phyloP scores from a whole-genome alignment of 2,888 invertebrate genomes.

The Tachina fera region DNA sequence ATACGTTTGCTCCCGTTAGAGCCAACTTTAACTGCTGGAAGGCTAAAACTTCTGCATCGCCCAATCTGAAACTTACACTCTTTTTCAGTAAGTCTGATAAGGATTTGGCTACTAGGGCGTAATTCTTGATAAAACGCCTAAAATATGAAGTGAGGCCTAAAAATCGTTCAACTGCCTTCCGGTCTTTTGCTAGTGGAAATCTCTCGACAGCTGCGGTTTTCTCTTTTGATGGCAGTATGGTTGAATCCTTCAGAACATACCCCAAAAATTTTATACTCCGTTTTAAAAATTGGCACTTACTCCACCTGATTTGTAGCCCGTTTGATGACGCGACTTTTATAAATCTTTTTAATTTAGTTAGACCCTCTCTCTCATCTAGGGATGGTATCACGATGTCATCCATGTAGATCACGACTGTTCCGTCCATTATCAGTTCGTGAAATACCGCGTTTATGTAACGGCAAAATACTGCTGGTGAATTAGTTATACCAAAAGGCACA shows the following conservation, averaged over 20 bases:
- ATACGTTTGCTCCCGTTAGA: too few species aligned
- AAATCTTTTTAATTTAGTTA: background rate
- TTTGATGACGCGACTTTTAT: slow-evolving; percentile 3
- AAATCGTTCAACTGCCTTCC: background rate
- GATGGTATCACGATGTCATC: background rate
- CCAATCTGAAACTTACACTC: background rate
- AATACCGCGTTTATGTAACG: background rate
- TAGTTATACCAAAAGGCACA: background rate
- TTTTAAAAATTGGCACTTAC: background rate
- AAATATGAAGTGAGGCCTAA: background rate
- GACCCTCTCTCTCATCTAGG: background rate
- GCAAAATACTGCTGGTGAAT: slow-evolving; percentile 6
- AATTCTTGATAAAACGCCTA: background rate
- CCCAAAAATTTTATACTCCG: background rate
- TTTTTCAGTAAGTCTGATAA: background rate
- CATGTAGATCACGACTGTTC: background rate
- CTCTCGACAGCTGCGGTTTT: background rate
- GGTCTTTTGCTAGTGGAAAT: background rate
- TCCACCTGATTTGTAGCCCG: background rate
- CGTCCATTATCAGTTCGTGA: background rate
- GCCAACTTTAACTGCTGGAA: background rate
- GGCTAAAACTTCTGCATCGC: background rate
- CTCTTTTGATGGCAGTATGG: background rate
- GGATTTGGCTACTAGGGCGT: background rate
- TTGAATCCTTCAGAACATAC: background rate